Conservation (phyloP, 2,113 vertebrate genomes). For the Corythornis cristatus region DNA sequence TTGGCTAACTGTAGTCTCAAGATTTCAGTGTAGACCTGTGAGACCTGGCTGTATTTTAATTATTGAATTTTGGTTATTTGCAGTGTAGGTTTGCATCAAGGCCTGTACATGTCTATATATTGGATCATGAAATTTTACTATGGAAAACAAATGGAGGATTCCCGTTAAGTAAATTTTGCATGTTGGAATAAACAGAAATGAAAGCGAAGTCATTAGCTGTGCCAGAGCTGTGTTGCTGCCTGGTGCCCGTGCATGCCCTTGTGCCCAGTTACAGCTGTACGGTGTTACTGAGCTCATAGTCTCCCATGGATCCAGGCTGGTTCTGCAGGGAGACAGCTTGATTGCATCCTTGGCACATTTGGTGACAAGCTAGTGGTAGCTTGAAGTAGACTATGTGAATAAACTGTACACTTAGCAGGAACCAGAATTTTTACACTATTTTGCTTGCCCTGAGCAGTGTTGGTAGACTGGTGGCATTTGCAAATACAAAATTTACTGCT, state of each 20-base stretch:
- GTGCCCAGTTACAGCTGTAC: not conserved
- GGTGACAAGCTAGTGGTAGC: not conserved
- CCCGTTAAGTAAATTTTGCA: not conserved
- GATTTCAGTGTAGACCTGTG: not conserved
- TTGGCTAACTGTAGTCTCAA: not conserved
- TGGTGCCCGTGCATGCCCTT: not conserved
- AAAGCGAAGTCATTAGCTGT: not conserved
- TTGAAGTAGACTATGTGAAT: not conserved
- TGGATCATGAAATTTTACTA: not conserved
- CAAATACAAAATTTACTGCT: not conserved
- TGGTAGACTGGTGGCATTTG: not conserved
- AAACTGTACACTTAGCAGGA: not conserved
- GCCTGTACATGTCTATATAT: rapidly evolving
- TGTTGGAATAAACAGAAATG: not conserved
- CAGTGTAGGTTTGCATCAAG: not conserved
- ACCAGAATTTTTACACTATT: not conserved
- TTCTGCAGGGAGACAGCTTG: not conserved
- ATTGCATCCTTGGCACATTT: not conserved
- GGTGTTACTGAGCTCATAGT: not conserved
- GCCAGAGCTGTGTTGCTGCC: not conserved
- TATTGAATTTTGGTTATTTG: not conserved
- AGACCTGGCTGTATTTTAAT: not conserved
- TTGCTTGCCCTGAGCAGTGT: rapidly evolving
- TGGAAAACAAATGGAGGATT: not conserved
- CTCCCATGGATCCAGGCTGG: not conserved